Evolutionary conservation across 2,113 vertebrate genomes (phyloP).

Genomic region (Sula dactylatra): DNA sequence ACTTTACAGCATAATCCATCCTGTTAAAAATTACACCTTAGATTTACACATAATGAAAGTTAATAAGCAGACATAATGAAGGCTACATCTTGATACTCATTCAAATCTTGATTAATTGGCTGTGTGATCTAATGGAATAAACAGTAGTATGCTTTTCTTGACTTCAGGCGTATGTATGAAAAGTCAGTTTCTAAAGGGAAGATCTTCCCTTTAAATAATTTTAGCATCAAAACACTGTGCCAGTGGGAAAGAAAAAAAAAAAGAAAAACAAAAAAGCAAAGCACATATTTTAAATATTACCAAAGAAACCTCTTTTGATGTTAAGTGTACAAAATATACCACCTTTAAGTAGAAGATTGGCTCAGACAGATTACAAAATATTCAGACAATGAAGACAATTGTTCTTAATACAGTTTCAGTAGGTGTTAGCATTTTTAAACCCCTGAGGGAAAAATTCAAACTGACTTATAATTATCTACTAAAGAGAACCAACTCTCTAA

Average conservation of each 20-base stretch:
- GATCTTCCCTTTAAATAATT: conserved; percentile 38
- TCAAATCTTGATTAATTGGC: conserved; percentile 77
- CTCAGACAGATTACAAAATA: conserved; percentile 38
- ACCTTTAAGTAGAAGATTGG: conserved; percentile 25
- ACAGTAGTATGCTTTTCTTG: conserved; percentile 36
- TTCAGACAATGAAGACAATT: conserved; percentile 48
- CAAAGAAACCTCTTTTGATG: conserved; percentile 19
- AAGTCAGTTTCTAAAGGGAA: conserved; percentile 44
- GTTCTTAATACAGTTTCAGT: background rate
- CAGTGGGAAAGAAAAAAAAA: background rate
- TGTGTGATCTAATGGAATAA: conserved; percentile 66
- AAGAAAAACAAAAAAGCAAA: background rate
- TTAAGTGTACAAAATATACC: conserved; percentile 29
- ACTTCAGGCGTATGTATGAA: conserved; percentile 22
- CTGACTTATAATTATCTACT: background rate
- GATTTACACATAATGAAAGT: conserved; percentile 78
- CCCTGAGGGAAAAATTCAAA: background rate
- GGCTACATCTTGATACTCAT: conserved; percentile 68
- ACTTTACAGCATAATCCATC: conserved; percentile 78
- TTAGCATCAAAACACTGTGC: background rate
- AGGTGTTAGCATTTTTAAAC: conserved; percentile 17
- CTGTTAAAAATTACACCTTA: conserved; percentile 80
- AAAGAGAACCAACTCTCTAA: background rate
- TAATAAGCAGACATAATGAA: conserved; percentile 82
- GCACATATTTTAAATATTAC: conserved; percentile 18